These are phyloP conservation scores for Alfaro cultratus DNA, from an alignment of 2,797 vertebrate species.

Conservation along the genomic window DNA sequence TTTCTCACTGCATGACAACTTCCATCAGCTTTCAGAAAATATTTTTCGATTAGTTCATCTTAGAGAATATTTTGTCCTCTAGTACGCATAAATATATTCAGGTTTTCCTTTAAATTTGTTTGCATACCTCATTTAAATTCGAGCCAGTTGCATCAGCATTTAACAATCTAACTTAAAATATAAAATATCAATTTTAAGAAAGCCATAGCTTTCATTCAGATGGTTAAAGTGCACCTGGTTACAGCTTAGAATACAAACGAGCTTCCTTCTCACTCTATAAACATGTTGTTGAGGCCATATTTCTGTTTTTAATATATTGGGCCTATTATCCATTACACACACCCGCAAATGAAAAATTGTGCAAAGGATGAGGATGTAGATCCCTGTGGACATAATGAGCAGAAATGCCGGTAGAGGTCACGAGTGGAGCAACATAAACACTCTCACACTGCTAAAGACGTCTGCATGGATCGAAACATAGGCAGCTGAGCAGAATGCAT, in stretches of 20 bases:
- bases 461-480: conserved; percentile 2
- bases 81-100: not conserved
- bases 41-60: not conserved
- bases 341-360: conserved; percentile 2
- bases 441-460: not conserved
- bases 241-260: conserved; percentile 4
- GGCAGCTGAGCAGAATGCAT: conserved; percentile 34
- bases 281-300: not conserved
- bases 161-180: not conserved
- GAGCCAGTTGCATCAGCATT: not conserved
- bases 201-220: not conserved
- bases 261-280: not conserved
- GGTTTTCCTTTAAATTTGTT: not conserved
- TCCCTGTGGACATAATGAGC: conserved; percentile 29
- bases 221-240: not conserved
- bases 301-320: not conserved
- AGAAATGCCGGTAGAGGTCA: conserved; percentile 29
- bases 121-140: not conserved
- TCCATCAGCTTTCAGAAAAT: not conserved
- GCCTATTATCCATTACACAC: not conserved
- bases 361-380: conserved; percentile 12
- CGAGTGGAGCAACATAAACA: conserved; percentile 21
- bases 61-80: not conserved
- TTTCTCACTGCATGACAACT: not conserved
- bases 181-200: not conserved